Percentiles rank a stretch among this genome's conserved stretches.
Evolutionary conservation across 2,113 vertebrate species (phyloP).

Genomic region (Lycaon pictus): DNA sequence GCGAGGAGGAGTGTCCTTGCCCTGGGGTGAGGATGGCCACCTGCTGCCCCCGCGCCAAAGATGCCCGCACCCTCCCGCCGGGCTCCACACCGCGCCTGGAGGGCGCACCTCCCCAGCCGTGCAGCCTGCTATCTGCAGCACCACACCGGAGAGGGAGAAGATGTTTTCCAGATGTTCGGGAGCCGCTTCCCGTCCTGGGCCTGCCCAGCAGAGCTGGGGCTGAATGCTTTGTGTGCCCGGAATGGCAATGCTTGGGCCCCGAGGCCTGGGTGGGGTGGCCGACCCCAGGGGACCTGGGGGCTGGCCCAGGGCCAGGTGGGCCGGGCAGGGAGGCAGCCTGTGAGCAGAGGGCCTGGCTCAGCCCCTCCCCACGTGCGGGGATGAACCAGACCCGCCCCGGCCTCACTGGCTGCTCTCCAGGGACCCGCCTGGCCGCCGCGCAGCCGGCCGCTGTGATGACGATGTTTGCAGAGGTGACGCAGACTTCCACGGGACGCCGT

Average conservation of each 20-base stretch:
- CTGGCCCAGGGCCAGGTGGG: not conserved
- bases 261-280: not conserved
- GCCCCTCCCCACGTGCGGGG: not conserved
- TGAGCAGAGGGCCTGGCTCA: not conserved
- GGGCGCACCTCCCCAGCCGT: not conserved
- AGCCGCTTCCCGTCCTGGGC: not conserved
- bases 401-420: not conserved
- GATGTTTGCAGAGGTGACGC: rapidly evolving
- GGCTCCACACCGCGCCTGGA: not conserved
- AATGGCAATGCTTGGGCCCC: not conserved
- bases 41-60: not conserved
- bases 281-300: too few species aligned
- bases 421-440: not conserved
- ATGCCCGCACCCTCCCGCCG: rapidly evolving
- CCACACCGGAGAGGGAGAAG: rapidly evolving
- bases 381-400: not conserved
- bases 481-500: rapidly evolving
- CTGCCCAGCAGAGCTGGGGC: not conserved
- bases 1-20: rapidly evolving
- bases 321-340: rapidly evolving
- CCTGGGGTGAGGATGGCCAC: rapidly evolving
- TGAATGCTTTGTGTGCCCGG: not conserved
- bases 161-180: constrained; percentile 36
- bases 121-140: not conserved
- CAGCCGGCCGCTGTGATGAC: rapidly evolving